Evolutionary conservation across 2,113 vertebrate species (phyloP), one percentile per base, ranked within the genome.

Genomic region (Syngnathus typhle): DNA sequence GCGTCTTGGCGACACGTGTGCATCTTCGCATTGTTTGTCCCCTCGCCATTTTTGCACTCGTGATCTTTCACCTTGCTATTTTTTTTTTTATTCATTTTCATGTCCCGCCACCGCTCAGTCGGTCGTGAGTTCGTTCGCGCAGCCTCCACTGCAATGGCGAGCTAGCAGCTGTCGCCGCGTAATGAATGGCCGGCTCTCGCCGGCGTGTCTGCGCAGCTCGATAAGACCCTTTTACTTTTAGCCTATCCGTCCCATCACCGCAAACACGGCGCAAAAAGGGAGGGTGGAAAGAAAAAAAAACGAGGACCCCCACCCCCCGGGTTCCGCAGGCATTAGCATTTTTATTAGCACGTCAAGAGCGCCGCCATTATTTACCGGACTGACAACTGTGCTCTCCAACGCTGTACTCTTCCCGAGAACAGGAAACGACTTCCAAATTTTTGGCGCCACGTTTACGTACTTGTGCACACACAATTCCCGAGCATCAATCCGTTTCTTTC

Each of bases 181-280:
- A 86, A 89, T 89, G 86, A 86, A 90, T 89, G 75, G 84, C 78
- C n/a, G 11, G 75, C 81, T 70, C 82, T 70, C 76, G 65, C 72
- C 75, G 51, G 83, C 77, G 76, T 74, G 80, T 85, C 87, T 90
- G 88, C 52, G 56, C 73, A 4, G 74, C 80, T 72, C 62, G 88
- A 90, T 90, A 89, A 90, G 86, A 67, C 69, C 68, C 59, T 76
- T 58, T 77, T 69, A 69, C 86, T 73, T 74, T 75, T 66, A 32
- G 73, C 65, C 5, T 86, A 90, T 89, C 88, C 70, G 74, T 77
- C 76, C 70, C 77, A 88, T 88, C 87, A 54, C 70, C 54, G 59
- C 74, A 69, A 70, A 79, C 64, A 49, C 68, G 54, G 66, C 4
- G 19, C 9, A 27, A 63, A 38, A 69, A 47, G n/a, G 64, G 37